Evolutionary conservation across 35 echinoderm and acorn worm genomes (phyloP).

Genomic region (Apostichopus californicus): DNA sequence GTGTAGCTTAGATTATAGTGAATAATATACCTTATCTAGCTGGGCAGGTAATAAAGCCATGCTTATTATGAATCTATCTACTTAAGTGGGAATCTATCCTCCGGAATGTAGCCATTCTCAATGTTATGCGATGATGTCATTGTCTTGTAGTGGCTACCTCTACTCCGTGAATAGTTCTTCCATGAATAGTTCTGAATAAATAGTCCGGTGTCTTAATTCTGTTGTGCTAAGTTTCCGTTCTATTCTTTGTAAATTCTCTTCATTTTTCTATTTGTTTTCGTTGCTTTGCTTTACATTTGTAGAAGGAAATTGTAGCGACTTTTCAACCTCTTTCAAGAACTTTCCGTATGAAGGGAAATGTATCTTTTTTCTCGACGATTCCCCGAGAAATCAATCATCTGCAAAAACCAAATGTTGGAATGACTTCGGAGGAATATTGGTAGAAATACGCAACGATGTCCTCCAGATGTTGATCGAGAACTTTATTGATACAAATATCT

Average conservation of each 20-base stretch:
- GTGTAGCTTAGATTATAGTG: too few relatives aligned
- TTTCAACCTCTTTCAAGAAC: slow-evolving; percentile 1
- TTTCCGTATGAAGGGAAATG: neutral
- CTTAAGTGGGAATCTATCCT: too few relatives aligned
- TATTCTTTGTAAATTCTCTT: neutral
- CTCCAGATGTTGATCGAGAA: slow-evolving; percentile 14
- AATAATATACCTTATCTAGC: too few relatives aligned
- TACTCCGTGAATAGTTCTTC: too few relatives aligned
- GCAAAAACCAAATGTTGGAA: neutral
- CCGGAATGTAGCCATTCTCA: too few relatives aligned
- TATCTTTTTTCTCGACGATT: neutral
- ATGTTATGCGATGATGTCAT: too few relatives aligned
- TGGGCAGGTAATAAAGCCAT: too few relatives aligned
- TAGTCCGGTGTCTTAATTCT: too few relatives aligned
- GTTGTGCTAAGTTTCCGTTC: neutral
- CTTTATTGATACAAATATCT: slow-evolving; percentile 11
- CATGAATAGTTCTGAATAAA: too few relatives aligned
- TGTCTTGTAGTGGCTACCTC: too few relatives aligned
- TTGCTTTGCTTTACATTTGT: neutral
- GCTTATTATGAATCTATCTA: too few relatives aligned
- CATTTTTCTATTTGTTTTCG: neutral
- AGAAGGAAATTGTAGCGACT: neutral
- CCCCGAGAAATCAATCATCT: neutral
- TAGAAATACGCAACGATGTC: neutral
- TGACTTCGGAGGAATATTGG: slow-evolving; percentile 13